A percentile compares a stretch with the other conserved stretches of the same genome.
Evolutionary conservation across 2,888 invertebrate species (phyloP).

Genomic region (Disparrhopalites patrizii): DNA sequence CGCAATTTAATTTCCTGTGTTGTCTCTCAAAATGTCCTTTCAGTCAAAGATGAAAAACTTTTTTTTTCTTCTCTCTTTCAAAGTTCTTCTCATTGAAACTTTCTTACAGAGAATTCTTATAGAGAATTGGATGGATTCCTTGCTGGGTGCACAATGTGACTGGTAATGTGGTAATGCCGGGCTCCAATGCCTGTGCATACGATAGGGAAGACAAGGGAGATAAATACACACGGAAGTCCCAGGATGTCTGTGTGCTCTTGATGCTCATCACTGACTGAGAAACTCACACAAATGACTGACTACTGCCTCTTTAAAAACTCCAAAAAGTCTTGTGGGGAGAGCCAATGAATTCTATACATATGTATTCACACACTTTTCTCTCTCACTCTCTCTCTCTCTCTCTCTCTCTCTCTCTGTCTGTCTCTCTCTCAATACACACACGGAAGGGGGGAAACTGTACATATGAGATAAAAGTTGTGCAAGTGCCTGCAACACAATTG

Average conservation of each 20-base stretch:
- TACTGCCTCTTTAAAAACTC: constrained; percentile 11
- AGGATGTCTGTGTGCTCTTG: constrained; percentile 15
- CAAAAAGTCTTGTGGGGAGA: too few relatives aligned
- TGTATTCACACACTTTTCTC: background rate
- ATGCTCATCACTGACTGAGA: too few relatives aligned
- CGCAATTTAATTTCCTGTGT: too few relatives aligned
- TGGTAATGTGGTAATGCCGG: too few relatives aligned
- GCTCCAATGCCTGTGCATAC: background rate
- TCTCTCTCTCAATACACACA: background rate
- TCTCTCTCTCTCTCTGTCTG: background rate
- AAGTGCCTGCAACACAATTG: too few relatives aligned
- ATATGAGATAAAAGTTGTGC: background rate
- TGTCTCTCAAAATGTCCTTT: too few relatives aligned
- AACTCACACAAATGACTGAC: constrained; percentile 22
- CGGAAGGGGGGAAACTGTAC: background rate
- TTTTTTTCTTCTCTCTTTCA: background rate
- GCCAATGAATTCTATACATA: background rate
- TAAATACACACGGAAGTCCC: background rate
- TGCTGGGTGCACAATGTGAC: background rate
- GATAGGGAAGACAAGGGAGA: background rate
- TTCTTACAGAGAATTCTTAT: background rate
- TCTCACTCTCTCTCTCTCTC: background rate
- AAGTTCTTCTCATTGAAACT: background rate
- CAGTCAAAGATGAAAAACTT: too few relatives aligned
- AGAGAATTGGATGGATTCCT: background rate